These are phyloP conservation scores for Empis stercorea DNA, from an alignment of 2,888 invertebrate genomes.

Conservation along the genomic window DNA sequence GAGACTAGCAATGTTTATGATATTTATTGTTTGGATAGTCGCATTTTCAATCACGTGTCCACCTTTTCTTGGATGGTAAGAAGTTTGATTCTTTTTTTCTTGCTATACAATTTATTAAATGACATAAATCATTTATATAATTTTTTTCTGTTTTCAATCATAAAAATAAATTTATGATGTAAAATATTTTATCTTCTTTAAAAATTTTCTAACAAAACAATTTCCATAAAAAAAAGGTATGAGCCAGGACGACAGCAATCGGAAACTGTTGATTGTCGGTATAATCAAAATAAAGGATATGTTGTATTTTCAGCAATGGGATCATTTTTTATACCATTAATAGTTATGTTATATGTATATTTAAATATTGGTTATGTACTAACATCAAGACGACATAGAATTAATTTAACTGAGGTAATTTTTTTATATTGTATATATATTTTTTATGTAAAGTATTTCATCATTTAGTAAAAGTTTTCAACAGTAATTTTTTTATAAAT, in stretches of 20 bases:
- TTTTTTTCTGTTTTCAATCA: neutral
- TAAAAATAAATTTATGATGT: too few relatives aligned
- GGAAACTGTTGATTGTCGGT: constrained; percentile 59
- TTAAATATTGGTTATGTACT: constrained; percentile 77
- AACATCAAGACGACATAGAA: constrained; percentile 61
- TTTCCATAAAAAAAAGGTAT: constrained; percentile 44
- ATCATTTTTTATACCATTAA: constrained; percentile 90
- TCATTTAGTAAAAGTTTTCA: too few relatives aligned
- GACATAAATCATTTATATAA: neutral
- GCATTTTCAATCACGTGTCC: constrained; percentile 91
- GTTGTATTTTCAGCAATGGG: constrained; percentile 93
- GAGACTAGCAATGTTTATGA: constrained; percentile 72
- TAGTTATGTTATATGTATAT: constrained; percentile 94
- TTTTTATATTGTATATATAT: too few relatives aligned
- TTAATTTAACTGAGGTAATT: constrained; percentile 44
- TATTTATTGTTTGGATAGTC: constrained; percentile 78
- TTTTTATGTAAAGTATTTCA: too few relatives aligned
- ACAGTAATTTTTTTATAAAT: too few relatives aligned
- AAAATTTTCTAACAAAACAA: neutral
- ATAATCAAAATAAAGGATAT: constrained; percentile 85
- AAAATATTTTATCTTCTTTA: neutral
- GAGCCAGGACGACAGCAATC: constrained; percentile 48
- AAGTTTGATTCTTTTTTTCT: neutral
- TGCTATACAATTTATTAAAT: neutral
- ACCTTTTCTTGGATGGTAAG: constrained; percentile 83